A percentile compares a stretch with the other conserved stretches of the same genome.
These are phyloP conservation scores for Sphaerophoria taeniata DNA, from an alignment of 2,888 invertebrate genomes.

Conservation along the genomic window DNA sequence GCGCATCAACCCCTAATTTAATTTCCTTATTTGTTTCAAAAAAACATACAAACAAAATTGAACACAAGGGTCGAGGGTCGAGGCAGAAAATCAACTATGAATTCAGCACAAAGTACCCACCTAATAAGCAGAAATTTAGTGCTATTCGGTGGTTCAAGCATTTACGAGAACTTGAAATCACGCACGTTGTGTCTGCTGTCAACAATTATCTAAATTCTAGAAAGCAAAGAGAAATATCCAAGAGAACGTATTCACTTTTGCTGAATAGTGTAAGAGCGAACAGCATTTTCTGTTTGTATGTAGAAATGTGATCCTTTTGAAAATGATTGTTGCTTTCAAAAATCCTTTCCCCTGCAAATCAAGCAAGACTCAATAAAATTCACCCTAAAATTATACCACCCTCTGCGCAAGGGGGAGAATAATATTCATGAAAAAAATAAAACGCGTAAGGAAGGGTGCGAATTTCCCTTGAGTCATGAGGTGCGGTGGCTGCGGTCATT, in stretches of 20 bases:
- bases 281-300: background rate
- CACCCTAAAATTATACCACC: slow-evolving; percentile 32
- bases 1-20: slow-evolving; percentile 70
- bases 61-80: slow-evolving; percentile 39
- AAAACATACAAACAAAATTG: slow-evolving; percentile 18
- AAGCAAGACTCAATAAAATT: slow-evolving; percentile 17
- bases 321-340: slow-evolving; percentile 65
- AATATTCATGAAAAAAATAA: slow-evolving; percentile 40
- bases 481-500: slow-evolving; percentile 13
- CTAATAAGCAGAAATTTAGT: background rate
- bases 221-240: background rate
- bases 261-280: slow-evolving; percentile 52
- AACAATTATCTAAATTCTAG: slow-evolving; percentile 19
- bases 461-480: slow-evolving; percentile 52
- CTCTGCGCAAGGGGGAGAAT: slow-evolving; percentile 3
- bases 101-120: slow-evolving; percentile 4
- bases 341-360: slow-evolving; percentile 37
- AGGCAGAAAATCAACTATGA: background rate
- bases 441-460: slow-evolving; percentile 65
- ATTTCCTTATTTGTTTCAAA: slow-evolving; percentile 55
- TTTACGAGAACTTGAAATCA: slow-evolving; percentile 42
- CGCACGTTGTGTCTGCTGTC: slow-evolving; percentile 37
- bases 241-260: slow-evolving; percentile 3
- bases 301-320: background rate
- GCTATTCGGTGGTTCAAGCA: background rate